Evolutionary conservation across 2,888 invertebrate genomes (phyloP), one percentile per base, ranked within the genome.

Genomic region (Agrochola lychnidis): DNA sequence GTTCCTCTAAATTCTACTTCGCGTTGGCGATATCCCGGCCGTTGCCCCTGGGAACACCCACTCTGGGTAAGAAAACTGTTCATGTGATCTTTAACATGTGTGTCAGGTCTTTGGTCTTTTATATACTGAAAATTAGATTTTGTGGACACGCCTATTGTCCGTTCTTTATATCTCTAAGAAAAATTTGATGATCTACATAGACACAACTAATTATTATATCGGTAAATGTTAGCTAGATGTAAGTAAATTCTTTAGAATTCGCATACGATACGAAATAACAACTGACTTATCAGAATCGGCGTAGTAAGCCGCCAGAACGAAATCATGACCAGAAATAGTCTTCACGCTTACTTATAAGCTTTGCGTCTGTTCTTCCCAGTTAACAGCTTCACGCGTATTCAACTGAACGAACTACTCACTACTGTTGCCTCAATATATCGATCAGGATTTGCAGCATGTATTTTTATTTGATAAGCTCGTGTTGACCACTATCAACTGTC

Each of bases 1-100:
- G 61, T 83, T 80, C 71, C 71, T 78, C 71, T 78, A 83, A 80
- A 83, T 83, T 83, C 51, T 80, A 78, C 78, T 80, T 78, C 19
- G 80, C 80, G 83, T 80, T 80, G 80, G 83, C 80, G 80, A 80
- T 80, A 78, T 67, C 56, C 83, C 78, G 80, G 80, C 78, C 80
- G 36, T 83, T 80, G 80, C 83, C 83, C 79, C 78, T 45, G 64
- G 51, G 78, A 70, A 80, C 80, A 80, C 80, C 80, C 80, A 80
- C 80, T 80, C 78, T 40, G 78, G 83, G 53, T 78, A 80, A 45
- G 78, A 78, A 70, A 67, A 83, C 66, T 62, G 59, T 61, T 70
- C 71, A 82, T 79, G 77, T 69, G 82, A 69, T 79, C 53, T 79
- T 69, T 61, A 53, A 48, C 70, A 77, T 64, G 61, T 70, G 30